phyloP scores from a whole-genome alignment of 2,113 vertebrate species.

The Hyperopisus bebe region DNA sequence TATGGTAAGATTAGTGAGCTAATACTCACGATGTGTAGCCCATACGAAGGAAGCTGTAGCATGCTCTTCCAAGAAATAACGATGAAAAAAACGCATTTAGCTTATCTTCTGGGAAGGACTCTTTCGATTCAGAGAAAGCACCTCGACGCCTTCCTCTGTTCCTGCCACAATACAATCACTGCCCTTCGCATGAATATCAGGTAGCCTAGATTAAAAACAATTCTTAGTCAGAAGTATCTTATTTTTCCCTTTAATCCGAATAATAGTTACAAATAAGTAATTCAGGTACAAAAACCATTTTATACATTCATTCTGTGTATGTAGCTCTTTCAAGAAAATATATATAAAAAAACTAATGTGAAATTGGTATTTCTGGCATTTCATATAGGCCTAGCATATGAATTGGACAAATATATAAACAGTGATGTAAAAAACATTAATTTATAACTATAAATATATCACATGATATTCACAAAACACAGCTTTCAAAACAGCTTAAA shows the following conservation, averaged over 20 bases:
- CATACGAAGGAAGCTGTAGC: neutral
- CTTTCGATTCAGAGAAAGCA: neutral
- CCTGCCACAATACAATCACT: neutral
- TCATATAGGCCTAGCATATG: neutral
- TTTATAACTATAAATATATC: neutral
- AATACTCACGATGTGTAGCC: neutral
- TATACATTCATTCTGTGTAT: neutral
- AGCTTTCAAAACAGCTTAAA: neutral
- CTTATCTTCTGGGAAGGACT: slow-evolving; percentile 1
- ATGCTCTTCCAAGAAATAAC: slow-evolving; percentile 2
- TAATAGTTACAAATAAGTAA: neutral
- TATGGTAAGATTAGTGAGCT: neutral
- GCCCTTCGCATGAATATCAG: neutral
- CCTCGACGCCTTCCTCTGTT: neutral
- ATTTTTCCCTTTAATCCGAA: neutral
- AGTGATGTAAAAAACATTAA: neutral
- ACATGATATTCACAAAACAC: slow-evolving; percentile 4
- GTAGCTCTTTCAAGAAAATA: neutral
- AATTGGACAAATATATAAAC: neutral
- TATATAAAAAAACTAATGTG: neutral
- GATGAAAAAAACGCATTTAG: neutral
- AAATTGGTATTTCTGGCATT: neutral
- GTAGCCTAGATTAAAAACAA: neutral
- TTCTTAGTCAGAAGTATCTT: neutral
- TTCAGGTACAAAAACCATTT: neutral